These are phyloP conservation scores for Amiota communis DNA, from an alignment of 2,888 invertebrate genomes.

Conservation along the genomic window DNA sequence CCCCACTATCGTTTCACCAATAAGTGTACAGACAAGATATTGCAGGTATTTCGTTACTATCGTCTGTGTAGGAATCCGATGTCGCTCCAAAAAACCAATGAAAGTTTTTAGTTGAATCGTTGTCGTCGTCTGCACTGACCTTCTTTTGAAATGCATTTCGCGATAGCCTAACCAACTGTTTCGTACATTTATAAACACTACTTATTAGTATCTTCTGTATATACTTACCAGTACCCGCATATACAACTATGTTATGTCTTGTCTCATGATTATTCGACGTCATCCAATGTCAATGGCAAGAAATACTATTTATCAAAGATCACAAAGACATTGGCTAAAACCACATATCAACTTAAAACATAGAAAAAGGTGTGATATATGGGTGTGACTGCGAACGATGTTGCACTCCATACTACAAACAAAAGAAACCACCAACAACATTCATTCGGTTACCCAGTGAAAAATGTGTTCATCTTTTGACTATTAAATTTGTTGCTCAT, in stretches of 20 bases:
- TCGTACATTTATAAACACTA: background rate
- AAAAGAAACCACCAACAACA: background rate
- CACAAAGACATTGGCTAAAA: no score
- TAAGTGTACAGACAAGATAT: no score
- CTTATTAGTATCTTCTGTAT: slow-evolving; percentile 17
- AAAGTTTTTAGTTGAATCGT: slow-evolving; percentile 52
- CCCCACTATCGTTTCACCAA: no score
- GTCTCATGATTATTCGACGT: background rate
- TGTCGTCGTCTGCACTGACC: slow-evolving; percentile 29
- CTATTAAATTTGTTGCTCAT: no score
- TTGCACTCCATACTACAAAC: background rate
- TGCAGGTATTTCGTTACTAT: background rate
- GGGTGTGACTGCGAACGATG: no score
- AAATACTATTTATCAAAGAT: no score
- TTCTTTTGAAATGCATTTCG: slow-evolving; percentile 11
- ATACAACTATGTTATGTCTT: background rate
- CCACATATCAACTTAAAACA: no score
- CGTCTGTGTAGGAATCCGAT: slow-evolving; percentile 54
- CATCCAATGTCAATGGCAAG: slow-evolving; percentile 45
- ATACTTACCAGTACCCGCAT: slow-evolving; percentile 2
- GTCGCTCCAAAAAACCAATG: slow-evolving; percentile 65
- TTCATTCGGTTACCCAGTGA: slow-evolving; percentile 7
- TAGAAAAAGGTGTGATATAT: no score
- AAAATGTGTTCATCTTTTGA: no score
- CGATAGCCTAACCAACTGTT: background rate